A percentile compares a stretch with the other conserved stretches of the same genome.
These are phyloP conservation scores for Dione juno DNA, from an alignment of 2,888 invertebrate genomes.

Conservation along the genomic window DNA sequence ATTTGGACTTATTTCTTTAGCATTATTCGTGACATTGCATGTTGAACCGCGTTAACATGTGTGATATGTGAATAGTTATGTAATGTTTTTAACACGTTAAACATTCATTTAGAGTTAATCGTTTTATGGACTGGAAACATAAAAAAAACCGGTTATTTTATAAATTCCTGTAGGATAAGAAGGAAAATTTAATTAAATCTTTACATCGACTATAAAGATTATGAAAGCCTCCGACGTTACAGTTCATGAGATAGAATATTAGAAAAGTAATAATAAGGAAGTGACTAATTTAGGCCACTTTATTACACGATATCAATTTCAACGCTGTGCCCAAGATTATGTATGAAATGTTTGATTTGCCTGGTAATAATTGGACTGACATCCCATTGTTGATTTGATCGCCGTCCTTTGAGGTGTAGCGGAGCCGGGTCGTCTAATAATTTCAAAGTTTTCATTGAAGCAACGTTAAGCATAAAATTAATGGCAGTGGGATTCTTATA, in stretches of 20 bases:
- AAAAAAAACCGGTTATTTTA: conserved; percentile 31
- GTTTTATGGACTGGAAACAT: not conserved
- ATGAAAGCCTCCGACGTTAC: conserved; percentile 23
- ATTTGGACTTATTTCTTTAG: too few relatives aligned
- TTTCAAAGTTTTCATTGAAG: conserved; percentile 62
- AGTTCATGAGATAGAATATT: conserved; percentile 22
- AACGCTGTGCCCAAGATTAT: conserved; percentile 16
- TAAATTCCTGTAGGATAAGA: conserved; percentile 31
- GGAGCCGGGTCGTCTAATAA: conserved; percentile 53
- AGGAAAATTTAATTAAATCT: conserved; percentile 44
- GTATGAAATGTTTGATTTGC: conserved; percentile 39
- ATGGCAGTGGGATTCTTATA: conserved; percentile 57
- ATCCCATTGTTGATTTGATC: conserved; percentile 29
- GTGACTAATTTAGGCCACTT: conserved; percentile 22
- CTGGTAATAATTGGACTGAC: conserved; percentile 33
- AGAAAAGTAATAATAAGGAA: conserved; percentile 27
- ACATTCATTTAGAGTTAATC: not conserved
- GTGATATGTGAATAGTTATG: too few relatives aligned
- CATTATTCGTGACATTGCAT: too few relatives aligned
- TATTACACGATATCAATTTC: conserved; percentile 16
- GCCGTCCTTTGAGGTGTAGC: not conserved
- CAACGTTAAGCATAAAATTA: conserved; percentile 64
- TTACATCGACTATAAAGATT: conserved; percentile 43
- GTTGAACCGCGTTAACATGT: too few relatives aligned
- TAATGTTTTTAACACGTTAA: not conserved